A percentile compares a stretch with the other conserved stretches of the same genome.
phyloP scores from a whole-genome alignment of 2,113 vertebrate species.

The Eublepharis macularius region DNA sequence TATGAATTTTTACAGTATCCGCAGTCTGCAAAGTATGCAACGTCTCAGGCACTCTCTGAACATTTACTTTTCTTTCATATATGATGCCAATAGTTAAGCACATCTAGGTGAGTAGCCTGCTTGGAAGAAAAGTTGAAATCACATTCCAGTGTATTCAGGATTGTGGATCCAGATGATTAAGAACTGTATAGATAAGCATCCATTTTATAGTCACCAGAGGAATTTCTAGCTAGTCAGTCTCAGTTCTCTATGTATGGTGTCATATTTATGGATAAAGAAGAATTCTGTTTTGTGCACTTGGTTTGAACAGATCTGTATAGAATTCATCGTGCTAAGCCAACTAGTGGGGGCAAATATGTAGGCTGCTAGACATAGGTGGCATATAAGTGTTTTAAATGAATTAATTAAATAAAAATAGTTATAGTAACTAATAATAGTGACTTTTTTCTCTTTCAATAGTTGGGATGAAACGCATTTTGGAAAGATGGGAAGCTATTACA shows the following conservation, averaged over 20 bases:
- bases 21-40: not conserved
- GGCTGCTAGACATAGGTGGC: not conserved
- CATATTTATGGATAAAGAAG: not conserved
- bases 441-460: conserved; percentile 71
- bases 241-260: not conserved
- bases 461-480: conserved; percentile 99
- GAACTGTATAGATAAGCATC: not conserved
- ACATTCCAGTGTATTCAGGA: not conserved
- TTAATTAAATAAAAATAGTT: too few relatives aligned
- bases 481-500: conserved; percentile 99
- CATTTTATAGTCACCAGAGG: not conserved
- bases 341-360: not conserved
- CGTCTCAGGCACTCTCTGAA: not conserved
- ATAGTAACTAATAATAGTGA: not conserved
- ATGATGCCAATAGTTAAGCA: not conserved
- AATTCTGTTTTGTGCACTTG: not conserved
- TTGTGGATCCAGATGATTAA: not conserved
- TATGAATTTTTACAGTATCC: not conserved
- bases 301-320: not conserved
- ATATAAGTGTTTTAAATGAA: too few relatives aligned
- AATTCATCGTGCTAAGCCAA: not conserved
- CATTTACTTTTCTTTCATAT: too few relatives aligned
- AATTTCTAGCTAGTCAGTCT: not conserved
- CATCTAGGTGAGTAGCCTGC: not conserved
- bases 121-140: not conserved